Evolutionary conservation across 2,113 vertebrate species (phyloP).

Genomic region (Pleuronectes platessa): DNA sequence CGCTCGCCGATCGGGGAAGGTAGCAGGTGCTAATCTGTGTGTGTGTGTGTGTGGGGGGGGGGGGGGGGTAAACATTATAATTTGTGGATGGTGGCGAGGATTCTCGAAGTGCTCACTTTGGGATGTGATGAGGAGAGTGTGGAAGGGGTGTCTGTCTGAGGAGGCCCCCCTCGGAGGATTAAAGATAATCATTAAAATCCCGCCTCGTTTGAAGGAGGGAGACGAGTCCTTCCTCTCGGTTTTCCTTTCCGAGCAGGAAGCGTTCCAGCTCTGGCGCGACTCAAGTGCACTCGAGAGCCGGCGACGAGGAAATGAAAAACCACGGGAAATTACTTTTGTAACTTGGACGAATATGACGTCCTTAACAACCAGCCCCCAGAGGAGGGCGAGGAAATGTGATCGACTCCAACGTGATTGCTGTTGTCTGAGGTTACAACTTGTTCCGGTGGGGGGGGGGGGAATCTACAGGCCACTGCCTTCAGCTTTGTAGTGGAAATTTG

Average conservation of each 20-base stretch:
- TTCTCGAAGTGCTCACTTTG: constrained; percentile 25
- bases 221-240: constrained; percentile 24
- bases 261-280: not conserved
- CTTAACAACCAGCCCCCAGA: constrained; percentile 28
- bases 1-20: constrained; percentile 57
- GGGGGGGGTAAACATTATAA: constrained; percentile 44
- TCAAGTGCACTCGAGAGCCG: constrained; percentile 52
- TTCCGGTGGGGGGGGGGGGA: not conserved
- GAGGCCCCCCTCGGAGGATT: constrained; percentile 27
- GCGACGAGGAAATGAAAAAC: constrained; percentile 30
- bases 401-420: constrained; percentile 42
- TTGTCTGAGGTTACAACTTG: constrained; percentile 19
- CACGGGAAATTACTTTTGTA: constrained; percentile 40
- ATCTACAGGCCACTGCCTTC: constrained; percentile 1
- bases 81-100: constrained; percentile 31
- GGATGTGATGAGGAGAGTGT: not conserved
- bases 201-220: constrained; percentile 3
- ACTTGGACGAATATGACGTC: constrained; percentile 14
- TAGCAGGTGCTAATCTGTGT: constrained; percentile 45
- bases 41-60: no score
- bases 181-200: constrained; percentile 56
- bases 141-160: constrained; percentile 34
- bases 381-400: constrained; percentile 42
- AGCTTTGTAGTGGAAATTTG: constrained; percentile 1
- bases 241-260: constrained; percentile 22